Evolutionary conservation across 2,888 invertebrate species (phyloP).

Genomic region (Synergus japonicus): DNA sequence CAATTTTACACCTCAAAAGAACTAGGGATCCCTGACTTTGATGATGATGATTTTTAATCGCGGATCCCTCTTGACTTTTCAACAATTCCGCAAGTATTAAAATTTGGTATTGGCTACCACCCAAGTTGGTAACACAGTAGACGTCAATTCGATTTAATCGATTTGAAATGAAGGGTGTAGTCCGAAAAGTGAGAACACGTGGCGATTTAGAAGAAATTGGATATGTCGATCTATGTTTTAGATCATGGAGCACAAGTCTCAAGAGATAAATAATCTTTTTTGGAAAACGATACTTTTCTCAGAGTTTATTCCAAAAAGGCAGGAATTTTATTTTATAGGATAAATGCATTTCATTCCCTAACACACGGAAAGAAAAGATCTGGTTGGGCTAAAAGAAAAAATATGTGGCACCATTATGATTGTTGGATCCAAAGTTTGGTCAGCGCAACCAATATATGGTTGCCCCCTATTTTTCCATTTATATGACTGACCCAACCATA

Average conservation of each 20-base stretch:
- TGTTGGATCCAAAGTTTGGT: no score
- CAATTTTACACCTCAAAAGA: constrained; percentile 8
- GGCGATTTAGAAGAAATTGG: constrained; percentile 24
- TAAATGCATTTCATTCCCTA: not conserved
- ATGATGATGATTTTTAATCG: constrained; percentile 5
- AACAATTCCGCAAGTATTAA: constrained; percentile 32
- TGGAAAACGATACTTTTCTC: not conserved
- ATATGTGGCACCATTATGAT: not conserved
- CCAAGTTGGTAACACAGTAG: constrained; percentile 29
- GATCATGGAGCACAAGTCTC: not conserved
- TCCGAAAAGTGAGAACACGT: constrained; percentile 37
- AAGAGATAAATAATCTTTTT: constrained; percentile 1
- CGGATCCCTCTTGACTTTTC: constrained; percentile 6
- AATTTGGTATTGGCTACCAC: constrained; percentile 26
- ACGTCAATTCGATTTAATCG: constrained; percentile 32
- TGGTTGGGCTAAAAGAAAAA: no score
- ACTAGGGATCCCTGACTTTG: not conserved
- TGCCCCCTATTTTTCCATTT: no score
- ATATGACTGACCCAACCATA: no score
- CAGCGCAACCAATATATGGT: no score
- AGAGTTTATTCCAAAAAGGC: no score
- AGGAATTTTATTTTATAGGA: no score
- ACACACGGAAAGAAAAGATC: no score
- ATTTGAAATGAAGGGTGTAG: constrained; percentile 27
- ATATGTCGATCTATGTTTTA: constrained; percentile 19